A percentile compares a stretch with the other conserved stretches of the same genome.
Conservation (phyloP, 92 coral and sea anemone genomes). For the Muricea muricata region DNA sequence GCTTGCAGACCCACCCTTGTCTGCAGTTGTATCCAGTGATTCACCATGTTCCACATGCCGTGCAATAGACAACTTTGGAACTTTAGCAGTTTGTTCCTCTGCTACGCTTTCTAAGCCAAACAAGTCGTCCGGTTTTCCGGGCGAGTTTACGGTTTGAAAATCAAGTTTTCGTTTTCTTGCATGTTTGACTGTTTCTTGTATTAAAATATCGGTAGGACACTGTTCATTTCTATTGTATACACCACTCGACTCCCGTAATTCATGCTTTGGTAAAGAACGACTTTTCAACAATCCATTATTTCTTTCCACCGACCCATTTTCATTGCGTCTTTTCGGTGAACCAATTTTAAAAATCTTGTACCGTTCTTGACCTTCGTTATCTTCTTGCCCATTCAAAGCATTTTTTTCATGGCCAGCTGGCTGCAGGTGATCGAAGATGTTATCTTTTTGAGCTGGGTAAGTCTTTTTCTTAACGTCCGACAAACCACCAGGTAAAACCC, state of each 20-base stretch:
- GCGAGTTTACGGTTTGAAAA: background rate
- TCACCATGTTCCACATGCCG: no score
- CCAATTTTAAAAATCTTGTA: background rate
- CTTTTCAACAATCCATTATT: background rate
- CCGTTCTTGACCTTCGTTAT: background rate
- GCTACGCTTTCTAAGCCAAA: background rate
- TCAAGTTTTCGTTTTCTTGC: background rate
- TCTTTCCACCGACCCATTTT: background rate
- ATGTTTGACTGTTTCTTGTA: background rate
- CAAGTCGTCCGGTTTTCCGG: background rate
- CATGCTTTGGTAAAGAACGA: background rate
- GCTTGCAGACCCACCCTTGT: no score
- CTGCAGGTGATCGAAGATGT: background rate
- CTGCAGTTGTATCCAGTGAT: no score
- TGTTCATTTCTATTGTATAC: background rate
- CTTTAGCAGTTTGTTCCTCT: background rate
- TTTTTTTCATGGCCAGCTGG: background rate
- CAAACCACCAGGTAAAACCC: background rate
- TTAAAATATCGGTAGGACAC: background rate
- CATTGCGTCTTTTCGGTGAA: background rate
- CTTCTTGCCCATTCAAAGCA: background rate
- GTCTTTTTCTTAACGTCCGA: background rate
- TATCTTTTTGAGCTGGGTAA: background rate
- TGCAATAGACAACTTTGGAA: background rate
- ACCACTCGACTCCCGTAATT: background rate